Conservation (phyloP, 1,140 invertebrate species). For the Cyrtorhinus lividipennis region DNA sequence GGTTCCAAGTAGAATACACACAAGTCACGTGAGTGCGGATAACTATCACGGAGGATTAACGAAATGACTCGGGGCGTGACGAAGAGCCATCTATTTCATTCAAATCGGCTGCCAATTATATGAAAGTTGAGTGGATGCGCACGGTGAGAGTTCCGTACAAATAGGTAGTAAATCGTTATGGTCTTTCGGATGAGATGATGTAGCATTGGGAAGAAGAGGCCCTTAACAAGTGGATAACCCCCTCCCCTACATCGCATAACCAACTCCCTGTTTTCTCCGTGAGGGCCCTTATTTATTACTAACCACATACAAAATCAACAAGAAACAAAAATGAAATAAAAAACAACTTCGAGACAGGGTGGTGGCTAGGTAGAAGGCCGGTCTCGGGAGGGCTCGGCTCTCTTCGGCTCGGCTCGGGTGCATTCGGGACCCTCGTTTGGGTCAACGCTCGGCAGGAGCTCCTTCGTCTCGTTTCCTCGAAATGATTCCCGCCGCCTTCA, state of each 20-base stretch:
- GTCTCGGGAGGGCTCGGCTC: no score
- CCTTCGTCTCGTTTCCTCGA: background rate
- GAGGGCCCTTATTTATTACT: constrained; percentile 8
- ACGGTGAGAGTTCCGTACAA: background rate
- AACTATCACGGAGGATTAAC: background rate
- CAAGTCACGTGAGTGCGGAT: no score
- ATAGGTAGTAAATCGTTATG: constrained; percentile 4
- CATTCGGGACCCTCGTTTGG: background rate
- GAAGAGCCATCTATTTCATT: background rate
- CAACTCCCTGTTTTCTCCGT: background rate
- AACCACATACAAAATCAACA: constrained; percentile 12
- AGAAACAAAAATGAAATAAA: background rate
- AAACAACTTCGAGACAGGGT: background rate
- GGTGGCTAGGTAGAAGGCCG: no score
- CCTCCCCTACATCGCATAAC: background rate
- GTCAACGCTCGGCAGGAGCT: constrained; percentile 7
- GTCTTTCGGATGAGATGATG: background rate
- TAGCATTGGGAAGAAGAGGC: background rate
- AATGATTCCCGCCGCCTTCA: background rate
- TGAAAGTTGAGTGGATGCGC: background rate
- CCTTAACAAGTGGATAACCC: background rate
- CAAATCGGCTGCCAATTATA: constrained; percentile 3
- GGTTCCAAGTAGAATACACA: no score
- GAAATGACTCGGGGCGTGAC: background rate
- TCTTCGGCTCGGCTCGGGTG: background rate